Evolutionary conservation across 1,140 invertebrate genomes (phyloP), one percentile per base, ranked within the genome.

Genomic region (Anoplolepis gracilipes): DNA sequence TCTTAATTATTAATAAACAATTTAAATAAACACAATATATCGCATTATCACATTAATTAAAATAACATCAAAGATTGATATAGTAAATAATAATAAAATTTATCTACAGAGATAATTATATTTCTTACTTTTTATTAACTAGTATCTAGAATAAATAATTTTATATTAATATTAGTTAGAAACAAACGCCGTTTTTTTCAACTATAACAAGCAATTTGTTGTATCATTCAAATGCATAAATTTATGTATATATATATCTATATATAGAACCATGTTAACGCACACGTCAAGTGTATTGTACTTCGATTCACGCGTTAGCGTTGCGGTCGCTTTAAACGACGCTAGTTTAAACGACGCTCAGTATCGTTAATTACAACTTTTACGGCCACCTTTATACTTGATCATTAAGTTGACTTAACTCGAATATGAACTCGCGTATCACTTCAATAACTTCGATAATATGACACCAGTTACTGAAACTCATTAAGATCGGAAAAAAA

Each of bases 401-500:
- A 77, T 77, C 39, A 30, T 16, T 25, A 59, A 75, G 53, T 13
- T 3, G 73, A 13, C 61, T 77, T 30, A 8, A 64, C 28, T 78
- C 33, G n/a, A 78, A 7, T 2, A n/a, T 33, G 67, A 22, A 22
- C 1, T 79, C 53, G 22, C 53, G 22, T 65, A 36, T 77, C n/a
- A 46, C 13, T 49, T 33, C 8, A 49, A 69, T 69, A 33, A 79
- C 62, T 62, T 69, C 62, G 64, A 79, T 69, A 79, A 16, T 22
- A 19, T 69, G 16, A 69, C 22, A 33, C 10, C 2, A 16, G 61
- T 79, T 69, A n/a, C n/a, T n/a, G n/a, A n/a, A n/a, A n/a, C n/a
- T n/a, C n/a, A n/a, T 67, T 79, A 67, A 69, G 8, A 49, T 16
- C n/a, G 46, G 16, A 42, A 69, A 64, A 79, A 53, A 36, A 79